These are phyloP conservation scores for Nysson spinosus DNA, from an alignment of 2,888 invertebrate species.

Conservation along the genomic window DNA sequence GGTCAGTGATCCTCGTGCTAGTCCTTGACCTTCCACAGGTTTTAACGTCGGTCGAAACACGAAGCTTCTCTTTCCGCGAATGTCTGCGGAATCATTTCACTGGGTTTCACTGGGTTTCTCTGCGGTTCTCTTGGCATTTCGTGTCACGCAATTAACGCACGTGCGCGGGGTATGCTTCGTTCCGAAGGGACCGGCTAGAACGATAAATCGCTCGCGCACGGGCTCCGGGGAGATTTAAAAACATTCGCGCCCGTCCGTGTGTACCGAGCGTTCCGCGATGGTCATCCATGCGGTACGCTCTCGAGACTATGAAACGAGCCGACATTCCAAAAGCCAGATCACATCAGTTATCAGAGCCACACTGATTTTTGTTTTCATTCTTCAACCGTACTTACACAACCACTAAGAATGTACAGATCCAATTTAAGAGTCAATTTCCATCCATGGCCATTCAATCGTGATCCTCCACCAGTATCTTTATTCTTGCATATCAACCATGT, in stretches of 20 bases:
- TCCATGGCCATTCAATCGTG: no score
- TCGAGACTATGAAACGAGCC: slow-evolving; percentile 23
- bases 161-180: slow-evolving; percentile 40
- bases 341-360: slow-evolving; percentile 39
- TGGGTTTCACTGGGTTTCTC: slow-evolving; percentile 16
- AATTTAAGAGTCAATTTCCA: no score
- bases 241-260: slow-evolving; percentile 54
- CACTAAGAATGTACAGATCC: no score
- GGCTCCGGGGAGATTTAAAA: slow-evolving; percentile 60
- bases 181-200: slow-evolving; percentile 48
- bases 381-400: neutral
- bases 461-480: no score
- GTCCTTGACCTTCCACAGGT: slow-evolving; percentile 49
- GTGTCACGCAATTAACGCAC: slow-evolving; percentile 60
- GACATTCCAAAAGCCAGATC: slow-evolving; percentile 31
- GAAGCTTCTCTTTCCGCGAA: slow-evolving; percentile 11
- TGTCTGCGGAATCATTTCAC: slow-evolving; percentile 48
- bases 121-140: slow-evolving; percentile 42
- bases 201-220: slow-evolving; percentile 54
- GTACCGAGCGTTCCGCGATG: slow-evolving; percentile 30
- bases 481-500: no score
- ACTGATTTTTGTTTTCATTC: slow-evolving; percentile 28
- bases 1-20: slow-evolving; percentile 39
- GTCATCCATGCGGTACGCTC: slow-evolving; percentile 21
- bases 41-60: slow-evolving; percentile 22